Percentiles rank a stretch among this genome's conserved stretches.
These are phyloP conservation scores for Drosophila recens DNA, from an alignment of 2,888 invertebrate genomes.

Conservation along the genomic window DNA sequence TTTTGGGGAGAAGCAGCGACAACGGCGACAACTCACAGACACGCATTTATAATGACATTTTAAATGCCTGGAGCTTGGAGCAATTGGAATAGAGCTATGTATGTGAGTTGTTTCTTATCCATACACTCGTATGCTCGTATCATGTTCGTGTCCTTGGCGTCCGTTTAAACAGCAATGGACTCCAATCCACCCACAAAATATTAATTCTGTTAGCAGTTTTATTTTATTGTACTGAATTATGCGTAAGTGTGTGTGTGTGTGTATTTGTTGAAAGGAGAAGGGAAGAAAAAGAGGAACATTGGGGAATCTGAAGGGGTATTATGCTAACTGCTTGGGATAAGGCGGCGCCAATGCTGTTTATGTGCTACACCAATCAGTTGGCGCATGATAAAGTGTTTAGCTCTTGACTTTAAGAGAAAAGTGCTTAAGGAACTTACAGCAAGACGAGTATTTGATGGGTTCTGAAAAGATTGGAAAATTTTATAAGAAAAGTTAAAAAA, in stretches of 20 bases:
- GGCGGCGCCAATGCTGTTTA: constrained; percentile 70
- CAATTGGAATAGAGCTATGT: constrained; percentile 16
- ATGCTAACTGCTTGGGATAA: constrained; percentile 29
- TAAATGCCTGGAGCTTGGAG: constrained; percentile 56
- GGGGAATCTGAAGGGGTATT: constrained; percentile 19
- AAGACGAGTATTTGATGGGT: not conserved
- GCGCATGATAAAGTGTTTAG: constrained; percentile 54
- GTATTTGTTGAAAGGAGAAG: not conserved
- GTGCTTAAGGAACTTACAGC: not conserved
- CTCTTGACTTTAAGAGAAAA: constrained; percentile 30
- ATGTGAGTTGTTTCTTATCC: constrained; percentile 27
- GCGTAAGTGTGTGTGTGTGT: constrained; percentile 32
- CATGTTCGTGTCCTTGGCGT: constrained; percentile 62
- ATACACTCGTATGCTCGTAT: not conserved
- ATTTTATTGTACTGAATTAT: constrained; percentile 48
- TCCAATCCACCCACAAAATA: constrained; percentile 41
- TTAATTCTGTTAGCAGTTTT: constrained; percentile 54
- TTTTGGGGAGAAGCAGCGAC: constrained; percentile 8
- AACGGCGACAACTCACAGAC: constrained; percentile 39
- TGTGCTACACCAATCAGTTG: constrained; percentile 34
- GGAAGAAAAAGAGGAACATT: not conserved
- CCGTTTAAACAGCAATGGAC: constrained; percentile 17
- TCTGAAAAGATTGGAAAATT: not conserved
- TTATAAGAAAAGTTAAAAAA: no score
- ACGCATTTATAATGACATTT: constrained; percentile 77